Evolutionary conservation across 2,888 invertebrate species (phyloP), one percentile per base, ranked within the genome.

Genomic region (Sturmia bella): DNA sequence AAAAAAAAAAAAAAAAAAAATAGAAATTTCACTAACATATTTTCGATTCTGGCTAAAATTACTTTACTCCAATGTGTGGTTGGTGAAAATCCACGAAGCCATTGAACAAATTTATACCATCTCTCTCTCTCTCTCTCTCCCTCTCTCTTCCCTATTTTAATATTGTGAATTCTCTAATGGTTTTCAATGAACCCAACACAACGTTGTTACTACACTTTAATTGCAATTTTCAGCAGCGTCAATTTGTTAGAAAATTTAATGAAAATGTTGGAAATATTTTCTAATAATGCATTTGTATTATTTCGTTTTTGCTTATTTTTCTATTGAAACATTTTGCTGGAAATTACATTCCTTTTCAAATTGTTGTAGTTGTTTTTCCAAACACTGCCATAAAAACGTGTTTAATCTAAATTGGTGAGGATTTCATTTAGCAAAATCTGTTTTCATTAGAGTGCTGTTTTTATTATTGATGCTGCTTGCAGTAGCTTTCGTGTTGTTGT

Each of bases 381-480:
- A 57, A 21, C 50, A 12, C 52, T 68, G 5, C 2, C 17, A 32
- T 21, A 27, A 66, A 66, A 78, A 78, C 72, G 78, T 72, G 78
- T 78, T 64, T 72, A 72, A 78, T 64, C 72, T 78, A 78, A 72
- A 72, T 52, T 72, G 52, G 19, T 43, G 52, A 48, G 57, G 78
- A 78, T 78, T 78, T 72, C 32, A 66, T 78, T 78, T 43, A 72
- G 66, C 50, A 70, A 78, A 72, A 72, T 72, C 52, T 52, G 41
- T 72, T 72, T 64, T 43, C 64, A 43, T 78, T 63, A 72, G n/a
- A n/a, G 52, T 57, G 48, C 4, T 56, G 43, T 15, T 73, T 56
- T 48, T 56, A 45, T 48, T 56, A 37, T 37, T 48, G 39, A 17
- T 39, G 54, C 24, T 24, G 2, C 17, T 56, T 15, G 0, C 32